Base-by-base conservation (phyloP, 2,888 invertebrate genomes). In the Noctua comes region DNA sequence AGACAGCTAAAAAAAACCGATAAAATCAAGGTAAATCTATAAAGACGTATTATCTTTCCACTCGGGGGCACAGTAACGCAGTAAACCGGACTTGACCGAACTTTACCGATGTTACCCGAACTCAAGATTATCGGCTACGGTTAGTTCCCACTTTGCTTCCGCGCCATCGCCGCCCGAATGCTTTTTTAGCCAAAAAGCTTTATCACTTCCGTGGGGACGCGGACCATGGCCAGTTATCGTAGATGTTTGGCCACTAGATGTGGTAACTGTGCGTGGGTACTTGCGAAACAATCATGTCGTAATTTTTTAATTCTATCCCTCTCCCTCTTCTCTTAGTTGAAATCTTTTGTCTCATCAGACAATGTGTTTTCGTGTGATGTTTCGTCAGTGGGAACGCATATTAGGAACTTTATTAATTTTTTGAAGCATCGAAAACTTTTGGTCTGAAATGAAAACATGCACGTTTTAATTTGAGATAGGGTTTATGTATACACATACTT, bases 171-270 rank as follows among this genome's bases (percentile, higher is more conserved):
- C 94, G 87, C 91, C 94, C 93, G 91, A 95, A 96, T 94, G 95
- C 93, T 96, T 96, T 96, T 96, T 96, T 96, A 95, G 94, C 94
- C 96, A 95, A 96, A 96, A 96, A 96, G 94, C 95, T 96, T 97
- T 97, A 96, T 96, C 95, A 96, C 96, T 96, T 97, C 96, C 96
- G 95, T 95, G 94, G 95, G 96, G 95, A 92, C 91, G 91, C 91
- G 93, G 93, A 90, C 92, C 91, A 86, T 91, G 94, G 92, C 91
- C 91, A 91, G 87, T 86, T 77, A 48, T 69, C 90, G 59, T 24
- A 59, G 93, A 92, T 82, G 8, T 88, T 74, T 16, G 79, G 51
- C 16, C 36, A 66, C 92, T 93, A 71, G 94, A 94, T 89, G 80
- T 7, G 91, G 16, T 36, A 69, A 21, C 31, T 62, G 62, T 21